Evolutionary conservation across 2,113 vertebrate genomes (phyloP).

Genomic region (Saccopteryx bilineata): DNA sequence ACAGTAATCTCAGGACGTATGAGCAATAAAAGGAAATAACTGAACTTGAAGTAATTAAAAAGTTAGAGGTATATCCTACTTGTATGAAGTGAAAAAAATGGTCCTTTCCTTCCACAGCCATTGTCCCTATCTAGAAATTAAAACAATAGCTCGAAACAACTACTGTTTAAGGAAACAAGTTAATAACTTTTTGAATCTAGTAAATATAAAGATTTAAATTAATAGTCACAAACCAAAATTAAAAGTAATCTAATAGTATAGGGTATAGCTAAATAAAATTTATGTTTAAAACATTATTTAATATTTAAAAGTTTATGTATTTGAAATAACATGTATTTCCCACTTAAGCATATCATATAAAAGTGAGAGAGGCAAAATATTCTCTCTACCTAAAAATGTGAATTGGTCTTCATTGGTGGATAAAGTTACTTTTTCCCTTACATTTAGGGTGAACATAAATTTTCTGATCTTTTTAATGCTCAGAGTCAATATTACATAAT

Average conservation of each 20-base stretch:
- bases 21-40: neutral
- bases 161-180: neutral
- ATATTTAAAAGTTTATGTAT: neutral
- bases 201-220: neutral
- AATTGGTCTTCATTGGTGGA: neutral
- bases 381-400: neutral
- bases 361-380: neutral
- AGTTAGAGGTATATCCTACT: neutral
- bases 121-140: neutral
- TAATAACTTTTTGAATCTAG: neutral
- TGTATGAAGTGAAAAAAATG: neutral
- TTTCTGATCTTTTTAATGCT: neutral
- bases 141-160: neutral
- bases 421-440: neutral
- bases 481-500: neutral
- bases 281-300: neutral
- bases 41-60: conserved; percentile 40
- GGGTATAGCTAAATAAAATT: neutral
- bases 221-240: neutral
- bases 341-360: neutral
- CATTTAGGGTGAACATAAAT: neutral
- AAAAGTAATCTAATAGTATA: neutral
- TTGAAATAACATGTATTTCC: conserved; percentile 20
- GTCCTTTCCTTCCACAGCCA: neutral
- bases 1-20: neutral